phyloP scores from a whole-genome alignment of 2,797 vertebrate species.

The Capromys pilorides region DNA sequence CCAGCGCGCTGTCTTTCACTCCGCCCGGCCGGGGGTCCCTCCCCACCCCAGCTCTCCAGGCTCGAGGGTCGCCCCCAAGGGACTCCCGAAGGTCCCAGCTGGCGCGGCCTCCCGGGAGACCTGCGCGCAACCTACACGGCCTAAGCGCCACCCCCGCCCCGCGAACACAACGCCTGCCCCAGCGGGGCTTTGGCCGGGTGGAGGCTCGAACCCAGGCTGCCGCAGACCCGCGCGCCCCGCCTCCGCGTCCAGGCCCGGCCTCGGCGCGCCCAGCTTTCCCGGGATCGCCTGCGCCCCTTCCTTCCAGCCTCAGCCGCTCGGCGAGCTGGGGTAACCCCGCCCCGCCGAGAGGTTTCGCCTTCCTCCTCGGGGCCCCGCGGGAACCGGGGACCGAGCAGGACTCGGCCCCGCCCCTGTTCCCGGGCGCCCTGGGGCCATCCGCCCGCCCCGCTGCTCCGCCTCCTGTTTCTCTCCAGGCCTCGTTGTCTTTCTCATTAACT shows the following conservation, averaged over 20 bases:
- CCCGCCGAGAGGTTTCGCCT: neutral
- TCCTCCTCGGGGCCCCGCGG: neutral
- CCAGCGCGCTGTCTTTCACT: neutral
- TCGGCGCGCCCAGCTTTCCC: too few species aligned
- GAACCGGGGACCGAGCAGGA: neutral
- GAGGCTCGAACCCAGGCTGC: neutral
- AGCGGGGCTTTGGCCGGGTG: neutral
- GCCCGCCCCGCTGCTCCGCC: conserved; percentile 49
- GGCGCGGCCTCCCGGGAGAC: neutral
- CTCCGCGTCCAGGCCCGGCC: neutral
- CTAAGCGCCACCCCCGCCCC: too few species aligned
- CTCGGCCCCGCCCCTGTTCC: neutral
- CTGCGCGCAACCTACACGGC: too few species aligned
- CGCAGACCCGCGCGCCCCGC: too few species aligned
- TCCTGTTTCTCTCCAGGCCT: conserved; percentile 55
- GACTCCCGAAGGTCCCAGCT: neutral
- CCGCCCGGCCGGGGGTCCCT: neutral
- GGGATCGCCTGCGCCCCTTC: neutral
- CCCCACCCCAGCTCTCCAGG: neutral
- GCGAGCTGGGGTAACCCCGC: neutral
- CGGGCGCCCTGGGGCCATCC: neutral
- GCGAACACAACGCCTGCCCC: neutral
- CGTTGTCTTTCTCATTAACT: conserved; percentile 73
- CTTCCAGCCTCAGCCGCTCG: neutral
- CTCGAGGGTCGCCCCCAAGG: too few species aligned